phyloP scores from a whole-genome alignment of 2,113 vertebrate species.

The Dromas ardeola region DNA sequence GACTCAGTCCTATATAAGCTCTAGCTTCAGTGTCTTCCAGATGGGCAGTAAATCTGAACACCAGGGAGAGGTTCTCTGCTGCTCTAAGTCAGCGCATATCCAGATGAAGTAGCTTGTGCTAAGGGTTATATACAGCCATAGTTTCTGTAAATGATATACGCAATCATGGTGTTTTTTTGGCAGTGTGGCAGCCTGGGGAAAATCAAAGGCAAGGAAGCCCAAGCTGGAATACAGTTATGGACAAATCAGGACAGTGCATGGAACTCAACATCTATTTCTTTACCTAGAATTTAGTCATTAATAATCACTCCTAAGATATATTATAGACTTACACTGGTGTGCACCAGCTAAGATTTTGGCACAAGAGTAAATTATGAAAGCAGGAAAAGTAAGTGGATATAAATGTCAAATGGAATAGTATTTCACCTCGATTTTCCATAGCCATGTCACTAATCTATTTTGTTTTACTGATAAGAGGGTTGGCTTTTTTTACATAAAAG shows the following conservation, averaged over 20 bases:
- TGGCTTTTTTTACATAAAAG: neutral
- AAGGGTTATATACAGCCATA: neutral
- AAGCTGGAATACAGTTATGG: neutral
- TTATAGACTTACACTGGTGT: neutral
- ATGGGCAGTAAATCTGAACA: constrained; percentile 44
- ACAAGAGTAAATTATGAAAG: neutral
- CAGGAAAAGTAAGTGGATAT: neutral
- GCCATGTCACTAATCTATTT: neutral
- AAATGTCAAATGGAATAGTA: neutral
- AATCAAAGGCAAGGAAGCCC: neutral
- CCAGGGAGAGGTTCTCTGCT: constrained; percentile 5
- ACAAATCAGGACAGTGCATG: neutral
- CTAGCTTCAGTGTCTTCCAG: constrained; percentile 41
- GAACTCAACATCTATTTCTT: neutral
- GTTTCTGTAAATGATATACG: neutral
- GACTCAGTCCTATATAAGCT: neutral
- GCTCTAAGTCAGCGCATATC: constrained; percentile 7
- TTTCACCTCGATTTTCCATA: neutral
- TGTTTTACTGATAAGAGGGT: neutral
- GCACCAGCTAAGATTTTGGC: neutral
- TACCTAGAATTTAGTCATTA: neutral
- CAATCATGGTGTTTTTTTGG: neutral
- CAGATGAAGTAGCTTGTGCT: constrained; percentile 1
- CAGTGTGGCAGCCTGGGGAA: neutral
- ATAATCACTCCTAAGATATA: neutral